phyloP scores from a whole-genome alignment of 2,113 vertebrate genomes.

The Tiliqua scincoides region DNA sequence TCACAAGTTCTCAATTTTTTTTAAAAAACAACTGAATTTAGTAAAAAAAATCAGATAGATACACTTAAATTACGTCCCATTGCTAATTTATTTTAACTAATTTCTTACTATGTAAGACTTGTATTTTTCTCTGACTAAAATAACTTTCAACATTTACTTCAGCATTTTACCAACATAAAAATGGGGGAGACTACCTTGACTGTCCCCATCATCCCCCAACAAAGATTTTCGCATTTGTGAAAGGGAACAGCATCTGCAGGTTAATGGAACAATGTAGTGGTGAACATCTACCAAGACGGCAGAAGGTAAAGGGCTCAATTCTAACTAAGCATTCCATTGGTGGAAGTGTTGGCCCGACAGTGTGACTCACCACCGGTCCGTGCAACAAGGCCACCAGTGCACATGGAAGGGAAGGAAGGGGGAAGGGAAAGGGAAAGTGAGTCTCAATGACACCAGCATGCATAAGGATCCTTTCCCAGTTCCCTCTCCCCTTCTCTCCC shows the following conservation, averaged over 20 bases:
- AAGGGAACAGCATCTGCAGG: not conserved
- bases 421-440: too few relatives aligned
- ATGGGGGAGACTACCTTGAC: not conserved
- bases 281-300: not conserved
- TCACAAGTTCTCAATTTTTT: slow-evolving; percentile 23
- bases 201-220: not conserved
- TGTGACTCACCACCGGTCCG: too few relatives aligned
- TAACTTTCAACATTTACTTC: not conserved
- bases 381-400: too few relatives aligned
- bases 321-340: too few relatives aligned
- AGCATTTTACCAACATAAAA: not conserved
- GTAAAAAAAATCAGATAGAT: not conserved
- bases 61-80: not conserved
- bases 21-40: not conserved
- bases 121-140: not conserved
- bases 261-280: not conserved
- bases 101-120: not conserved
- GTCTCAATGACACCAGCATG: too few relatives aligned
- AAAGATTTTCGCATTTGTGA: not conserved
- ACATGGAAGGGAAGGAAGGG: too few relatives aligned
- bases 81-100: not conserved
- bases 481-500: too few relatives aligned
- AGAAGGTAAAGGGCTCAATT: too few relatives aligned
- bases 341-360: too few relatives aligned
- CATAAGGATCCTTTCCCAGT: too few relatives aligned